Evolutionary conservation across 2,888 invertebrate species (phyloP), one percentile per base, ranked within the genome.

Genomic region (Teleogryllus oceanicus): DNA sequence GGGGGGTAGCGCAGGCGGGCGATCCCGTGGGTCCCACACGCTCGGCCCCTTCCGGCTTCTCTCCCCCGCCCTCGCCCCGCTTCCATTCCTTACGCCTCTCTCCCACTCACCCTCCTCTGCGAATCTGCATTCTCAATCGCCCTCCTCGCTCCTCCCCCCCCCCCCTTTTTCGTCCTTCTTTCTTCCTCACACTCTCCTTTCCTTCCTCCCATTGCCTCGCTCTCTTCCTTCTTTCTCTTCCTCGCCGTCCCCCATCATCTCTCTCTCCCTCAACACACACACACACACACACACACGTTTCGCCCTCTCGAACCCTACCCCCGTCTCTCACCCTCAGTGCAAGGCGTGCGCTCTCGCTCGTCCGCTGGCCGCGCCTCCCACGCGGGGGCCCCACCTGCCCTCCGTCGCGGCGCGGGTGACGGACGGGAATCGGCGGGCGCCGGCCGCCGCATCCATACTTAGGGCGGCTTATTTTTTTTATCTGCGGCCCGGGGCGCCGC

Each of bases 381-480:
- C 5, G n/a, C 74, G 4, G 74, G 3, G 74, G 3, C 74, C n/a
- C 3, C n/a, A 18, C n/a, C n/a, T n/a, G 18, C n/a, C n/a, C 16
- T 10, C n/a, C n/a, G 21, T 12, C 12, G 2, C 20, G 2, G 20
- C 75, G n/a, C 13, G 13, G 75, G 21, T 20, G 75, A 75, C 21
- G 21, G 21, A 24, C 24, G 75, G 11, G 75, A 13, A 24, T 20
- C 75, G 75, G 75, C 13, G 18, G 75, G 18, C 75, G 75, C 24
- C 75, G 24, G 75, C n/a, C n/a, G 21, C 20, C 62, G 62, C 62
- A 62, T 62, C 62, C 62, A 62, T 62, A 62, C 62, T 62, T 62
- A 62, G 62, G 62, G 37, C 37, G 62, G 62, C 62, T 62, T 62
- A 62, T 62, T 62, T 62, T 62, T 62, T 62, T 62, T 62, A 62